Conservation (phyloP, 2,113 vertebrate genomes). For the zebrafish (Danio rerio) region DNA sequence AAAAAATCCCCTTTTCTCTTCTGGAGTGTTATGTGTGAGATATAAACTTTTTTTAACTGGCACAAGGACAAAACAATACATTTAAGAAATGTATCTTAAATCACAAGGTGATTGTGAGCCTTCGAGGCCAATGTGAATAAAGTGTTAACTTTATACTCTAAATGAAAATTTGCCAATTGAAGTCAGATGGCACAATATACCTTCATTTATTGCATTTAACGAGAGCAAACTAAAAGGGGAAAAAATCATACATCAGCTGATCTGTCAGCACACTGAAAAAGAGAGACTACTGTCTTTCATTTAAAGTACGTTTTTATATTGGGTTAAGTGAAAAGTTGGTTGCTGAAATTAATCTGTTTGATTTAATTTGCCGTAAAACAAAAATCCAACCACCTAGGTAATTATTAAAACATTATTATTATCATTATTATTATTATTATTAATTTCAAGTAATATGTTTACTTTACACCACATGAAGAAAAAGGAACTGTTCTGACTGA, state of each 20-base stretch:
- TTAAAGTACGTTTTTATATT: no score
- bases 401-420: no score
- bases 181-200: neutral
- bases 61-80: neutral
- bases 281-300: no score
- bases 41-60: neutral
- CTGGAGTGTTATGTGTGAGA: neutral
- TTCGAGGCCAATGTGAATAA: neutral
- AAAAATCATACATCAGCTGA: neutral
- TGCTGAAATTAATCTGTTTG: no score
- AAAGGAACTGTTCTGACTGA: no score
- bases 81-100: neutral
- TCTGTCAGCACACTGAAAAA: no score
- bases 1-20: neutral
- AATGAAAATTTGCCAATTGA: neutral
- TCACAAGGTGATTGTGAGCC: neutral
- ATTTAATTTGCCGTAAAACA: no score
- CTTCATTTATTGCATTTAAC: neutral
- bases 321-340: no score
- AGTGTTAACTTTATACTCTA: neutral
- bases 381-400: no score
- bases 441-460: no score
- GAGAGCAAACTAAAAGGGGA: neutral
- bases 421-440: no score
- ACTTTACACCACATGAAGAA: no score